Percentiles rank a stretch among this genome's conserved stretches.
Evolutionary conservation across 2,888 invertebrate species (phyloP).

Genomic region (Diabrotica balteata): DNA sequence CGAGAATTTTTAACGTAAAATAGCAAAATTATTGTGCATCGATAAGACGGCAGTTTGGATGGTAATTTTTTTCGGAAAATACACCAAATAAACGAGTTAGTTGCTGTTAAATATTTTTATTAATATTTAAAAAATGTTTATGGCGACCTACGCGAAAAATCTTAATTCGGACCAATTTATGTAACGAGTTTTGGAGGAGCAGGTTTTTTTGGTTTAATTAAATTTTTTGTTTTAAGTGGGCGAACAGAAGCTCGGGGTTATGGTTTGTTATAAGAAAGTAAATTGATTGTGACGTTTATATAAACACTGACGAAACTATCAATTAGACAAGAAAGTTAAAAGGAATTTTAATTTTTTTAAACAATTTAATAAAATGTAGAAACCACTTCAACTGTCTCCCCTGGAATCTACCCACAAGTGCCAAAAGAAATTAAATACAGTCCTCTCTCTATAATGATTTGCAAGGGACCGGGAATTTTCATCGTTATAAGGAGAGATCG

Average conservation of each 20-base stretch:
- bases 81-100: constrained; percentile 12
- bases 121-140: constrained; percentile 24
- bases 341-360: not conserved
- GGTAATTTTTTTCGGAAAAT: constrained; percentile 31
- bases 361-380: too few relatives aligned
- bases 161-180: constrained; percentile 19
- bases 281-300: too few relatives aligned
- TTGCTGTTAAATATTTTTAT: constrained; percentile 25
- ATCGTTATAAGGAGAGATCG: too few relatives aligned
- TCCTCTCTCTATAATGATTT: too few relatives aligned
- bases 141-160: constrained; percentile 20
- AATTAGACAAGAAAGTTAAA: not conserved
- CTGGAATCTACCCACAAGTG: too few relatives aligned
- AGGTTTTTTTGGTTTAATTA: constrained; percentile 4
- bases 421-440: too few relatives aligned
- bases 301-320: not conserved
- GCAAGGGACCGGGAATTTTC: too few relatives aligned
- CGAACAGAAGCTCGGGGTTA: not conserved
- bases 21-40: constrained; percentile 27
- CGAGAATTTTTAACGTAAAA: constrained; percentile 28
- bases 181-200: constrained; percentile 12
- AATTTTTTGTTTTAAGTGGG: constrained; percentile 4
- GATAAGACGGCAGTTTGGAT: constrained; percentile 27
- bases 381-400: too few relatives aligned
- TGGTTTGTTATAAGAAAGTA: too few relatives aligned